Evolutionary conservation across 2,113 vertebrate genomes (phyloP), one percentile per base, ranked within the genome.

Genomic region (Geothlypis trichas): DNA sequence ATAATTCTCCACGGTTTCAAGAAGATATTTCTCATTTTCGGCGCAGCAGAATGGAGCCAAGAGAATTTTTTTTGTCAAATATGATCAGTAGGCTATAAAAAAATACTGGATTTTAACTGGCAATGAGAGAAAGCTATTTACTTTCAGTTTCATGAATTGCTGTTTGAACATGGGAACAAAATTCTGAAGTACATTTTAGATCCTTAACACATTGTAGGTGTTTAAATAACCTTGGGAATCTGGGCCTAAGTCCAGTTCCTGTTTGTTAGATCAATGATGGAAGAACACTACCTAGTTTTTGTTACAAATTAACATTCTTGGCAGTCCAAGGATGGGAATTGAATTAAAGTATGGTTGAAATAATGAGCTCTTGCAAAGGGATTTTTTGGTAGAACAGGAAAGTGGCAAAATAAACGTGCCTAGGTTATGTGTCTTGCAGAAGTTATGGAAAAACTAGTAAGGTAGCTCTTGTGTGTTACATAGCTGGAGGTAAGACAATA

Each of bases 191-290:
- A 41, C 30, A 6, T 54, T 89, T 77, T 77, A 73, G 12, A 31
- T 79, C 46, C 11, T 55, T 77, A 80, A 71, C 31, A 22, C 39
- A 26, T 22, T 58, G 23, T 37, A 80, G 51, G 30, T 91, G 46
- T 93, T 82, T 69, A 86, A 92, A 81, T 86, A 85, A 80, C 55
- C 86, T 69, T 20, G 28, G 11, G 46, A 62, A 10, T 71, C 76
- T 84, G 59, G 75, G 72, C 88, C 59, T 92, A 85, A 83, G 76
- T 97, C 88, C 79, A 79, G 78, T 93, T 59, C 61, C 61, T 87
- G 41, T 52, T 68, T 78, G 74, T 73, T 68, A 68, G 58, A 69
- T 85, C 42, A 74, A 0, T 46, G 49, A 82, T 77, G 41, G 39
- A 93, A 68, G 55, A 84, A 87, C 42, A 71, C 33, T 84, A 55